Evolutionary conservation across 1,140 invertebrate species (phyloP).

Genomic region (Sweltsa coloradensis): DNA sequence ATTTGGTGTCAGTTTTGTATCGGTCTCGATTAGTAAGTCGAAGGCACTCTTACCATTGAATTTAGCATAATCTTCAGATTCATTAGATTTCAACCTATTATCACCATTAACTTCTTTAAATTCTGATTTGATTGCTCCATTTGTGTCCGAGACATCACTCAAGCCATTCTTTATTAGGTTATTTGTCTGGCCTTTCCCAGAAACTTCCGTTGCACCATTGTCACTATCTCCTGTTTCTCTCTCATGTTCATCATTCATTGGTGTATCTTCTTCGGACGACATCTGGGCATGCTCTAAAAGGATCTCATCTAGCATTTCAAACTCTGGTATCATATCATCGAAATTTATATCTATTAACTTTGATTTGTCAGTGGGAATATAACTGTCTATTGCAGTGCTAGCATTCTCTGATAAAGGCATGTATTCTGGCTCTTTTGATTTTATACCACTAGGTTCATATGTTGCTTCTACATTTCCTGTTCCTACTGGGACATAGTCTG

Average conservation of each 20-base stretch:
- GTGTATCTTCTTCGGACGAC: conserved; percentile 13
- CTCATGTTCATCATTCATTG: conserved; percentile 10
- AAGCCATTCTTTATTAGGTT: too few relatives aligned
- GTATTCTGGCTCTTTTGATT: conserved; percentile 2
- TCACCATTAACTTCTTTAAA: too few relatives aligned
- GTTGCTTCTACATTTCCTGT: conserved; percentile 3
- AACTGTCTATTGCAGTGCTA: not conserved
- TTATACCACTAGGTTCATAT: conserved; percentile 7
- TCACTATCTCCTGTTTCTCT: too few relatives aligned
- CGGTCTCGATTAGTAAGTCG: too few relatives aligned
- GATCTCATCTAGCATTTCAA: conserved; percentile 30
- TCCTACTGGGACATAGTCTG: not conserved
- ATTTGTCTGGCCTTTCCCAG: too few relatives aligned
- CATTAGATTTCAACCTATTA: too few relatives aligned
- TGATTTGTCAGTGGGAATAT: conserved; percentile 9
- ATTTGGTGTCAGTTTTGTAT: too few relatives aligned
- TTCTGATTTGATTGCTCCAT: too few relatives aligned
- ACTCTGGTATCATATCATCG: conserved; percentile 22
- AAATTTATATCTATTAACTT: not conserved
- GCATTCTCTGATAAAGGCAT: not conserved
- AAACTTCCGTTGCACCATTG: too few relatives aligned
- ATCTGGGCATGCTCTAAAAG: conserved; percentile 17
- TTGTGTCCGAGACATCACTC: too few relatives aligned
- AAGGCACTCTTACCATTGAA: too few relatives aligned
- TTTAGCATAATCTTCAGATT: too few relatives aligned